Percentiles rank a stretch among this genome's conserved stretches.
These are phyloP conservation scores for Odontamblyopus rebecca DNA, from an alignment of 2,797 vertebrate genomes.

Conservation along the genomic window DNA sequence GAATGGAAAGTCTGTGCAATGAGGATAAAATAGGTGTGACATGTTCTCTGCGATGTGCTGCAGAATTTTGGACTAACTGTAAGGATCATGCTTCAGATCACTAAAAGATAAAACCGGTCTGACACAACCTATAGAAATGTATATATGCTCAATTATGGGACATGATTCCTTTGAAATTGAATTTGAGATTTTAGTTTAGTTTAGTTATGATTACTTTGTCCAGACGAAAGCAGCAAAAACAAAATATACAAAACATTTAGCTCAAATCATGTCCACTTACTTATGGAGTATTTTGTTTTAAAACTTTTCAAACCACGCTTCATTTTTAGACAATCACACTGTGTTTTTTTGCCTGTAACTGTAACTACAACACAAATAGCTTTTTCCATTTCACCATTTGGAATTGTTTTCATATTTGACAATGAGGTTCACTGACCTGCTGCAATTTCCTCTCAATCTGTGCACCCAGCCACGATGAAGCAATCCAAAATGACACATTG, in stretches of 20 bases:
- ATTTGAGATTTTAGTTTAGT: too few relatives aligned
- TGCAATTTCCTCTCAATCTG: constrained; percentile 65
- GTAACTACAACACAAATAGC: constrained; percentile 35
- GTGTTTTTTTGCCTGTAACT: constrained; percentile 26
- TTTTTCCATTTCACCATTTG: constrained; percentile 47
- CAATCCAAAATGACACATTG: constrained; percentile 45
- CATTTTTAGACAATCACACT: constrained; percentile 14
- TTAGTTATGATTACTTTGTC: not conserved
- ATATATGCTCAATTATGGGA: too few relatives aligned
- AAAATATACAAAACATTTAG: not conserved
- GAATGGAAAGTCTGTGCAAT: too few relatives aligned
- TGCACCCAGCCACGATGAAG: constrained; percentile 51
- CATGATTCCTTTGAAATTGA: too few relatives aligned
- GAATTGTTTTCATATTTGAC: constrained; percentile 53
- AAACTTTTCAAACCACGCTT: constrained; percentile 11
- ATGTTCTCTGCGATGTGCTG: too few relatives aligned
- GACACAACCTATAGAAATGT: too few relatives aligned
- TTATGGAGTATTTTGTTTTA: not conserved
- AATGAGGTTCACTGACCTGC: constrained; percentile 45
- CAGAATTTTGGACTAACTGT: too few relatives aligned
- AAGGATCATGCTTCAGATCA: too few relatives aligned
- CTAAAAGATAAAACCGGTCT: too few relatives aligned
- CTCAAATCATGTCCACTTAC: not conserved
- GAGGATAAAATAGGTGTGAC: too few relatives aligned
- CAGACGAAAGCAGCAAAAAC: not conserved